A percentile compares a stretch with the other conserved stretches of the same genome.
These are phyloP conservation scores for Thalassarche chlororhynchos DNA, from an alignment of 2,113 vertebrate genomes.

Conservation along the genomic window DNA sequence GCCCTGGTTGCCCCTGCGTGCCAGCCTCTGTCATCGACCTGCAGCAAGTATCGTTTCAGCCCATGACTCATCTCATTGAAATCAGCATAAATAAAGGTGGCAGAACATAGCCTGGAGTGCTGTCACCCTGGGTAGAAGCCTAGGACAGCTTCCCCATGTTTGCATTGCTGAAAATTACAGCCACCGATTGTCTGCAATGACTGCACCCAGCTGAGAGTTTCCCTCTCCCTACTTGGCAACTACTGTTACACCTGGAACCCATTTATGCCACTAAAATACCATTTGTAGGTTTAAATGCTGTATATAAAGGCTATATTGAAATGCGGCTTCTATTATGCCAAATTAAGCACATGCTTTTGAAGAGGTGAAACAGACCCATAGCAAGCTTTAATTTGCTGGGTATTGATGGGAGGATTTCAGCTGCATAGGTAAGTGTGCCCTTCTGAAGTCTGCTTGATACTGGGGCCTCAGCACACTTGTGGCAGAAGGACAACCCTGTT, in stretches of 20 bases:
- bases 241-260: background rate
- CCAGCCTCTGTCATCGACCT: background rate
- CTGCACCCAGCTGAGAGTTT: background rate
- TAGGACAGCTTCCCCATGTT: background rate
- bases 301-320: background rate
- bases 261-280: background rate
- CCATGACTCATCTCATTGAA: background rate
- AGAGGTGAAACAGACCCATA: background rate
- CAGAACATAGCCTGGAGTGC: background rate
- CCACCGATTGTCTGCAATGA: background rate
- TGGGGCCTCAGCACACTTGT: background rate
- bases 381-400: background rate
- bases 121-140: background rate
- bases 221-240: background rate
- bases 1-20: accelerated
- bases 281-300: background rate
- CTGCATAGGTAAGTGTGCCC: background rate
- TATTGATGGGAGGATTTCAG: background rate
- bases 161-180: background rate
- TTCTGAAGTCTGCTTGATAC: background rate
- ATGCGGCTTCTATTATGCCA: background rate
- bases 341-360: background rate
- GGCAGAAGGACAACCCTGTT: background rate
- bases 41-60: background rate
- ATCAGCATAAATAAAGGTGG: background rate